These are phyloP conservation scores for Simalia tracyae DNA, from an alignment of 2,797 vertebrate genomes.

Conservation along the genomic window DNA sequence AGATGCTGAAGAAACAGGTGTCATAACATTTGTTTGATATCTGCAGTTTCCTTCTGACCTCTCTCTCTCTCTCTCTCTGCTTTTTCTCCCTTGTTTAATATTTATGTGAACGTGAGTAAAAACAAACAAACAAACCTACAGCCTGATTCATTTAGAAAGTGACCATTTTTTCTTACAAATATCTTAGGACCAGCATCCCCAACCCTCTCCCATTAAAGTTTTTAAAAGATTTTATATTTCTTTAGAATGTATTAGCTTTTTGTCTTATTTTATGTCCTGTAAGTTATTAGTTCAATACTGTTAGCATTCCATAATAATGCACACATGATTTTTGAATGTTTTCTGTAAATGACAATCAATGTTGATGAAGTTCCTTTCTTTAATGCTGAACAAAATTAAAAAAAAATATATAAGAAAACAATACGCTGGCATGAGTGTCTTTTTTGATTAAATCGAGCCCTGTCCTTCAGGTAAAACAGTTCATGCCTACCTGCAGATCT, in stretches of 20 bases:
- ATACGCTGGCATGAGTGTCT: slow-evolving; percentile 33
- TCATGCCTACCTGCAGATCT: not conserved
- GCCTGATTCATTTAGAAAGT: slow-evolving; percentile 80
- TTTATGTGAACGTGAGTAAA: slow-evolving; percentile 74
- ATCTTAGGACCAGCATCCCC: slow-evolving; percentile 73
- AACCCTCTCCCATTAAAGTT: slow-evolving; percentile 62
- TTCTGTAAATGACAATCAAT: slow-evolving; percentile 90
- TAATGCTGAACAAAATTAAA: slow-evolving; percentile 80
- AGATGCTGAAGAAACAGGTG: slow-evolving; percentile 67
- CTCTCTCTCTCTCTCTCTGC: slow-evolving; percentile 50
- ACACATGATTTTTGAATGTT: slow-evolving; percentile 87
- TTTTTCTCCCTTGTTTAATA: slow-evolving; percentile 74
- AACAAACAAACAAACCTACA: slow-evolving; percentile 48
- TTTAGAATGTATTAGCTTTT: slow-evolving; percentile 83
- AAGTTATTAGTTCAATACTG: slow-evolving; percentile 82
- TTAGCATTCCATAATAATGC: slow-evolving; percentile 83
- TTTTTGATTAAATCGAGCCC: not conserved
- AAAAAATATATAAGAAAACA: slow-evolving; percentile 69
- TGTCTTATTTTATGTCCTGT: slow-evolving; percentile 80
- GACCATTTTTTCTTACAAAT: slow-evolving; percentile 69
- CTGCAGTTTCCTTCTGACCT: slow-evolving; percentile 67
- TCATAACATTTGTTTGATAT: slow-evolving; percentile 64
- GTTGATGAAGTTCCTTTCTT: slow-evolving; percentile 82
- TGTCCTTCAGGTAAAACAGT: not conserved
- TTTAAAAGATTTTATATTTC: slow-evolving; percentile 76